Base-by-base conservation (phyloP, 2,113 vertebrate genomes). In the Chionodraco myersi region DNA sequence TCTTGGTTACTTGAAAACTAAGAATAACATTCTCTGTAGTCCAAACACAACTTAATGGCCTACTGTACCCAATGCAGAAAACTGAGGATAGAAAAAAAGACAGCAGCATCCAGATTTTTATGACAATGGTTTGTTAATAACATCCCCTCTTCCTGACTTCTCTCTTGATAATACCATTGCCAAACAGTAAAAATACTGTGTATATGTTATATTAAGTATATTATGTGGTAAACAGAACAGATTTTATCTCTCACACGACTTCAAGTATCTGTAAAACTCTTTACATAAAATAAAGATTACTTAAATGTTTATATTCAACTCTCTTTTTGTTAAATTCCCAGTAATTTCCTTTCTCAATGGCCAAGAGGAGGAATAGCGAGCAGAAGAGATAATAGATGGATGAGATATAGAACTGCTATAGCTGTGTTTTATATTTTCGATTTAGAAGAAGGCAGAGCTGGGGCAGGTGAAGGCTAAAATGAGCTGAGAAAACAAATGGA, bases 11-110 rank as follows among this genome's bases (percentile, higher is more conserved):
- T 26, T 47, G 30, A 84, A 89, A 84, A 83, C 79, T 79, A 52
- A 71, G 71, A 90, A 90, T 65, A 83, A 88, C 78, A 82, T 75
- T 73, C 77, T 88, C 82, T 71, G 56, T 57, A 80, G 88, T 75
- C 75, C 72, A 54, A 57, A 80, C 77, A 78, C 57, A 78, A 65
- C 48, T 56, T 16, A 34, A 41, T 75, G 75, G 71, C 66, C 41
- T 54, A 52, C 59, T 78, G 75, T 79, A 78, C 79, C 48, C 62
- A 56, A 62, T 2, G 3, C 72, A 87, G 72, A 74, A 59, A 65
- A 34, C 41, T 3, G 30, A 54, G 48, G 23, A 63, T 18, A 76
- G 58, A 34, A 21, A 48, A 30, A 84, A 23, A 67, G 53, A 70
- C n/a, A 72, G 44, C 51, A 56, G 61, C 36, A 60, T 87, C 48